Evolutionary conservation across 2,113 vertebrate genomes (phyloP).

Genomic region (Chaenocephalus aceratus): DNA sequence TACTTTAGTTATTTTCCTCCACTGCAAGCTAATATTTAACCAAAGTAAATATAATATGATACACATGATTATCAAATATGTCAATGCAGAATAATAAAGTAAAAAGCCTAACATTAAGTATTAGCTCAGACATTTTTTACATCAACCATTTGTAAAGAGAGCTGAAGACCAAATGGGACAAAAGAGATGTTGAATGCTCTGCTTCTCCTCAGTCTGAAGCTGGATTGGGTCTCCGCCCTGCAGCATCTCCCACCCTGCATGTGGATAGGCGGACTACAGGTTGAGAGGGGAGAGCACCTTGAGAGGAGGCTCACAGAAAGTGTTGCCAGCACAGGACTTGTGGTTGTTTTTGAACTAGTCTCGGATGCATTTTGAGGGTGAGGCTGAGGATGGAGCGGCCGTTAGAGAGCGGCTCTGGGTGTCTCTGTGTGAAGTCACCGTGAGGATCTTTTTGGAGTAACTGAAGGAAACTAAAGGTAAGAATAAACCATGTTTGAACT

Average conservation of each 20-base stretch:
- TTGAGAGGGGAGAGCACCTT: neutral
- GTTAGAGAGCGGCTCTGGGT: constrained; percentile 27
- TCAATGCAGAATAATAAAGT: neutral
- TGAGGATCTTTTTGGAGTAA: constrained; percentile 44
- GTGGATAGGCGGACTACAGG: constrained; percentile 30
- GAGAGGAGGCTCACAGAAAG: constrained; percentile 21
- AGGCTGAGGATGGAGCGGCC: constrained; percentile 41
- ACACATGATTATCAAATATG: neutral
- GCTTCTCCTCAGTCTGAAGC: constrained; percentile 14
- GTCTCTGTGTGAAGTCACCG: constrained; percentile 21
- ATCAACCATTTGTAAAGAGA: neutral
- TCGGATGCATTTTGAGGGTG: constrained; percentile 13
- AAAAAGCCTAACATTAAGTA: neutral
- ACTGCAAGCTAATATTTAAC: neutral
- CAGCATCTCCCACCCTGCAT: neutral
- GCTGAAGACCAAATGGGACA: neutral
- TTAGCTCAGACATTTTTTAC: neutral
- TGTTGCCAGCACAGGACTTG: neutral
- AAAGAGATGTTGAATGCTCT: neutral
- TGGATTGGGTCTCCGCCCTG: constrained; percentile 45
- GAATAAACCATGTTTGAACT: constrained; percentile 14
- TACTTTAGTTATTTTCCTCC: neutral
- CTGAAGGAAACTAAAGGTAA: constrained; percentile 56
- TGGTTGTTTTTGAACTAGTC: neutral
- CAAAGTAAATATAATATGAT: neutral